Evolutionary conservation across 30 jellyfish, hydroid and myxozoan species (phyloP), one percentile per base, ranked within the genome.

Genomic region (Sanderia malayensis): DNA sequence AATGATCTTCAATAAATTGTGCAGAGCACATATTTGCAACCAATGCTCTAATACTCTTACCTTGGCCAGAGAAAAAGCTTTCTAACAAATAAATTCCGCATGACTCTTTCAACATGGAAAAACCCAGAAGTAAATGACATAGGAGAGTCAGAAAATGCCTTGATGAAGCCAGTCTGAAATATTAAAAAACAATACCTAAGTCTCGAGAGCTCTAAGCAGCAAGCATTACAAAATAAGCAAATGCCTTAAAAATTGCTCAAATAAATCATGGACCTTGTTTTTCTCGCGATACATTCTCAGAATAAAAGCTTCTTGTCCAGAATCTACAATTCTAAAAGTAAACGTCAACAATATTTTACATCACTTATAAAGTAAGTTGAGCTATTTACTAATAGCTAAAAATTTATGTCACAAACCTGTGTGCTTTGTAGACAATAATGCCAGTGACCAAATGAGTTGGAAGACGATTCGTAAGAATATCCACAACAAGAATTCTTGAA

Each of bases 381-480:
- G n/a, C n/a, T n/a, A n/a, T n/a, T n/a, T n/a, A n/a, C n/a, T n/a
- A n/a, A n/a, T n/a, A n/a, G n/a, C n/a, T n/a, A n/a, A n/a, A n/a
- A n/a, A n/a, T n/a, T n/a, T n/a, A n/a, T n/a, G n/a, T n/a, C n/a
- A n/a, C 69, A 49, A 44, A 82, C 94, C 68, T 90, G 77, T 93
- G 99, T 0, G 99, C 99, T 25, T 90, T 58, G 55, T 73, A 61
- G 41, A 93, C 95, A 18, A 93, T 41, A 46, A 93, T 61, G n/a
- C 99, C 99, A 21, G 99, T 76, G n/a, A 93, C 82, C 61, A 58
- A 70, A 34, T 93, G 94, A n/a, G 79, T 67, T 15, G 99, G 99
- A 20, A 93, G 82, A 31, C 87, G 84, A 27, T 86, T 85, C 21
- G 95, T 87, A 44, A 93, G 86, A 85, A 93, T 79, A 75, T 93